These are phyloP conservation scores for Mnemiopsis leidyi DNA, from an alignment of 37 sponge, comb jelly and placozoan species.

Conservation along the genomic window DNA sequence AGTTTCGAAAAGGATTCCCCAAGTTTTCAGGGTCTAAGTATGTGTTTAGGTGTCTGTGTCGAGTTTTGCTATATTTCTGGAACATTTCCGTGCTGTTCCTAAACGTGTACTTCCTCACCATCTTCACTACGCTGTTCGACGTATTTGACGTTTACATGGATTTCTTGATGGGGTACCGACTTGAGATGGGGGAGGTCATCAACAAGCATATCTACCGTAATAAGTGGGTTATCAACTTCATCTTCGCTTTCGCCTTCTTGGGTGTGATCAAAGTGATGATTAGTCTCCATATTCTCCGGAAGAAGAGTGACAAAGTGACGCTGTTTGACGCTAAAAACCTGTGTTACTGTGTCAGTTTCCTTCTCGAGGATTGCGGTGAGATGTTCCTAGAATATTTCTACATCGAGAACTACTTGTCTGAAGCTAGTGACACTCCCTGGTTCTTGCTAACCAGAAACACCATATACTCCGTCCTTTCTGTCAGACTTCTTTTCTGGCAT, in stretches of 20 bases:
- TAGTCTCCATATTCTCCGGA: constrained; percentile 29
- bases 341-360: constrained; percentile 45
- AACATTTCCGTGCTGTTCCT: not conserved
- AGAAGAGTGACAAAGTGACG: constrained; percentile 41
- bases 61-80: not conserved
- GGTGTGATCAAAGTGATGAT: constrained; percentile 21
- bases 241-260: constrained; percentile 31
- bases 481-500: constrained; percentile 34
- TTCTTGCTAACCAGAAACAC: constrained; percentile 9
- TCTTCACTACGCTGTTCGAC: constrained; percentile 46
- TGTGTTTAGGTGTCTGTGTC: not conserved
- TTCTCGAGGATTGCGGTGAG: constrained; percentile 60
- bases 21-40: constrained; percentile 15
- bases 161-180: constrained; percentile 39
- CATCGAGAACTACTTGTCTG: constrained; percentile 33
- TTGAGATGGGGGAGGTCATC: constrained; percentile 59
- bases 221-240: constrained; percentile 62
- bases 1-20: not conserved
- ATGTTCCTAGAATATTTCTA: constrained; percentile 63
- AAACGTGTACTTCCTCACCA: constrained; percentile 38
- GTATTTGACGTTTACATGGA: constrained; percentile 64
- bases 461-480: constrained; percentile 36
- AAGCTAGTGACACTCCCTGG: not conserved
- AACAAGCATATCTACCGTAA: constrained; percentile 34
- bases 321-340: constrained; percentile 51